Evolutionary conservation across 2,113 vertebrate genomes (phyloP).

Genomic region (Mustelus asterias): DNA sequence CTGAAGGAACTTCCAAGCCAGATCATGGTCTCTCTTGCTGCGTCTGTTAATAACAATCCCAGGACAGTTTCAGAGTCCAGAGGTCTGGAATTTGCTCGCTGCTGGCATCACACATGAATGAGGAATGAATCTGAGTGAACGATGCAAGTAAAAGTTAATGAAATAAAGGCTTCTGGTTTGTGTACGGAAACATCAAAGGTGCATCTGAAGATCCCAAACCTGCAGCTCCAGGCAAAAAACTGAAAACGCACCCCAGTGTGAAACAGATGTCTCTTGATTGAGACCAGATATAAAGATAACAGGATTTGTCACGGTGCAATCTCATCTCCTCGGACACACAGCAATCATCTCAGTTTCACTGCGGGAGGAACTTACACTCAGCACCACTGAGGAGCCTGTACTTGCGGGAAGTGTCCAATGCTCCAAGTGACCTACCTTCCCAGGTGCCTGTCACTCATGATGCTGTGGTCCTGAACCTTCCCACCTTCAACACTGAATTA

Average conservation of each 20-base stretch:
- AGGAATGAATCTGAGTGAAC: not conserved
- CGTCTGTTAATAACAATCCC: not conserved
- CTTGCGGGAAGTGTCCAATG: not conserved
- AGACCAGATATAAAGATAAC: not conserved
- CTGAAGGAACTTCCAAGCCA: not conserved
- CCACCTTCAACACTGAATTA: not conserved
- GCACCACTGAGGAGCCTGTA: not conserved
- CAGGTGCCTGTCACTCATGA: not conserved
- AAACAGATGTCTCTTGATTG: slow-evolving; percentile 34
- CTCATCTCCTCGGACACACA: not conserved
- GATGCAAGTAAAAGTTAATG: slow-evolving; percentile 11
- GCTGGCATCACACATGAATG: not conserved
- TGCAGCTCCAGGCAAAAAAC: not conserved
- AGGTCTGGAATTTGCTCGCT: not conserved
- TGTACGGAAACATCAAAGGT: not conserved
- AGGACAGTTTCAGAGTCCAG: not conserved
- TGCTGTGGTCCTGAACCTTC: not conserved
- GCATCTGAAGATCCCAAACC: not conserved
- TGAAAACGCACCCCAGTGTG: not conserved
- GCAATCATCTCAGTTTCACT: not conserved
- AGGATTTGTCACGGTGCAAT: not conserved
- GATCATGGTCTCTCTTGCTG: not conserved
- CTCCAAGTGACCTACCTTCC: not conserved
- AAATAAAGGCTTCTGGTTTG: slow-evolving; percentile 1
- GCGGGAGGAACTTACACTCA: not conserved